A percentile compares a stretch with the other conserved stretches of the same genome.
phyloP scores from a whole-genome alignment of 2,888 invertebrate species.

The Crioceris asparagi region DNA sequence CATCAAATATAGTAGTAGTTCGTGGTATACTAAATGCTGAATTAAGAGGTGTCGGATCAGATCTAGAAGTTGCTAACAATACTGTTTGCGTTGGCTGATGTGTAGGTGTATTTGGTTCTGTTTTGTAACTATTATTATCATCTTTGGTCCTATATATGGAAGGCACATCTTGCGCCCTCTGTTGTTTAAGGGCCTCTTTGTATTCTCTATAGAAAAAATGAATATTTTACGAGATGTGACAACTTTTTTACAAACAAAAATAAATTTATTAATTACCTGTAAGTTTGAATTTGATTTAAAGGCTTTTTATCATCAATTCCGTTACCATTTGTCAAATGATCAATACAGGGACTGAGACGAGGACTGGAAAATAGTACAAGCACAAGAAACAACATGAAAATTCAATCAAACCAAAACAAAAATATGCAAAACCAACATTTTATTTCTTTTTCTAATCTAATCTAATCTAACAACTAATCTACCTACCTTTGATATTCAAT shows the following conservation, averaged over 20 bases:
- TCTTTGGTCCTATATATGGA: slow-evolving; percentile 59
- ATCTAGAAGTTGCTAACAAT: slow-evolving; percentile 37
- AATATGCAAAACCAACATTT: neutral
- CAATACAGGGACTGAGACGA: slow-evolving; percentile 50
- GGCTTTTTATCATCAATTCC: slow-evolving; percentile 55
- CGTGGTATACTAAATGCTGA: slow-evolving; percentile 43
- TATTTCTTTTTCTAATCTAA: neutral
- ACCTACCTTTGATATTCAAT: slow-evolving; percentile 18
- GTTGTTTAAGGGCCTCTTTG: slow-evolving; percentile 80
- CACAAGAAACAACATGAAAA: neutral
- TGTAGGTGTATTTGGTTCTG: slow-evolving; percentile 41
- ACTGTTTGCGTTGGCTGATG: slow-evolving; percentile 34
- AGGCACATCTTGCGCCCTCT: slow-evolving; percentile 64
- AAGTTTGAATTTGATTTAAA: slow-evolving; percentile 61
- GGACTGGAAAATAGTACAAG: slow-evolving; percentile 28
- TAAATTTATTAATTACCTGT: slow-evolving; percentile 46
- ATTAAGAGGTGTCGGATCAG: slow-evolving; percentile 40
- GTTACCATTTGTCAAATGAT: slow-evolving; percentile 47
- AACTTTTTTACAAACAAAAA: neutral
- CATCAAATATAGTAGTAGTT: slow-evolving; percentile 48
- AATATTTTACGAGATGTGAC: neutral
- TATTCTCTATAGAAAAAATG: slow-evolving; percentile 53
- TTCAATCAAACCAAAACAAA: neutral
- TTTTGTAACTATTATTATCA: slow-evolving; percentile 45
- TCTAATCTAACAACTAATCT: neutral